Evolutionary conservation across 2,888 invertebrate species (phyloP).

Genomic region (Volucella inflata): DNA sequence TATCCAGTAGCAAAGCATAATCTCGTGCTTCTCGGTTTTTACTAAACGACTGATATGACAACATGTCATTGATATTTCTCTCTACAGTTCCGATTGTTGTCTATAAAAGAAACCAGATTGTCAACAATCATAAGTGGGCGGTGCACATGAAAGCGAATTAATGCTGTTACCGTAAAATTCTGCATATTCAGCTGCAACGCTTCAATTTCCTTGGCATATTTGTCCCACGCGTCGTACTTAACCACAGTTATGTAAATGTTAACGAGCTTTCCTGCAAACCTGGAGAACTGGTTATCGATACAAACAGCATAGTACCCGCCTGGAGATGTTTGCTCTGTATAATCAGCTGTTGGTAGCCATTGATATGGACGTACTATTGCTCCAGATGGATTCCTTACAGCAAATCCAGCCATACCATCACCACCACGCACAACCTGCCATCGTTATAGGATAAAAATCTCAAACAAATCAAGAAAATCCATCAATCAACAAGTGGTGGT

Average conservation of each 20-base stretch:
- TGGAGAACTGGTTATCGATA: slow-evolving; percentile 96
- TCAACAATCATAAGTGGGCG: background rate
- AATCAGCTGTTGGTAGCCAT: slow-evolving; percentile 95
- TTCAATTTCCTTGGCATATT: slow-evolving; percentile 94
- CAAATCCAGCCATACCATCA: slow-evolving; percentile 97
- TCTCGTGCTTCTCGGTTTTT: slow-evolving; percentile 92
- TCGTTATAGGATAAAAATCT: background rate
- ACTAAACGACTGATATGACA: slow-evolving; percentile 92
- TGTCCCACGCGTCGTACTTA: slow-evolving; percentile 96
- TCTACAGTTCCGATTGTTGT: slow-evolving; percentile 90
- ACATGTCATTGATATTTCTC: slow-evolving; percentile 92
- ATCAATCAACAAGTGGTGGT: slow-evolving; percentile 49
- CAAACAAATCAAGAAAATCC: slow-evolving; percentile 7
- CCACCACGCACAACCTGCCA: slow-evolving; percentile 94
- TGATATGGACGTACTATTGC: slow-evolving; percentile 94
- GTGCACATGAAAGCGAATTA: too few species aligned
- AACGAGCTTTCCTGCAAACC: slow-evolving; percentile 94
- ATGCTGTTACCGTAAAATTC: slow-evolving; percentile 90
- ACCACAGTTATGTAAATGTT: slow-evolving; percentile 96
- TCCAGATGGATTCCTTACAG: slow-evolving; percentile 93
- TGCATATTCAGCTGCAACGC: slow-evolving; percentile 93
- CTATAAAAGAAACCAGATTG: slow-evolving; percentile 84
- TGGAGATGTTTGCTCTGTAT: slow-evolving; percentile 91
- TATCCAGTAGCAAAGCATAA: slow-evolving; percentile 91
- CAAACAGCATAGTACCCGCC: slow-evolving; percentile 96